Evolutionary conservation across 2,113 vertebrate species (phyloP).

Genomic region (Podocnemis expansa): DNA sequence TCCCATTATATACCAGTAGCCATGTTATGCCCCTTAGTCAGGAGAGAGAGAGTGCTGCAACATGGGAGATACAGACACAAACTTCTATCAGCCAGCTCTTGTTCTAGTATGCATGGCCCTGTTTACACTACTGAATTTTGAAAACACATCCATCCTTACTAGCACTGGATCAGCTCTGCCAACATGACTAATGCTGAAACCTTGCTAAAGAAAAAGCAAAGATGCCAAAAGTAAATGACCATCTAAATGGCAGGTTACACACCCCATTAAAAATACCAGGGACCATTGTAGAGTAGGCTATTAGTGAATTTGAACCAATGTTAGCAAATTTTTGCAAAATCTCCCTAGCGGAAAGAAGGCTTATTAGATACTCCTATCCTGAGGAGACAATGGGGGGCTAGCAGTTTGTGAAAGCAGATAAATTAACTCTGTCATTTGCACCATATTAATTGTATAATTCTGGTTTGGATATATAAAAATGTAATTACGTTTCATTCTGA

Average conservation of each 20-base stretch:
- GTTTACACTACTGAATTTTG: rapidly evolving
- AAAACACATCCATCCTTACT: rapidly evolving
- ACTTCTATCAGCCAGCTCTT: not conserved
- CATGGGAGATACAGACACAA: not conserved
- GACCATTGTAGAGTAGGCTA: rapidly evolving
- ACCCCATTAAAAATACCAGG: not conserved
- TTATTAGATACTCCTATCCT: not conserved
- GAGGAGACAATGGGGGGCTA: not conserved
- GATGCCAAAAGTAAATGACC: not conserved
- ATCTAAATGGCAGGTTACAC: rapidly evolving
- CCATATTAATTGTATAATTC: not conserved
- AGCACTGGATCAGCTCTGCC: too few species aligned
- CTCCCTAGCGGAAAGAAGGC: not conserved
- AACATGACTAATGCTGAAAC: not conserved
- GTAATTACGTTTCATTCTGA: not conserved
- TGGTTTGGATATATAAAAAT: not conserved
- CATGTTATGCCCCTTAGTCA: not conserved
- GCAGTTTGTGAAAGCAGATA: not conserved
- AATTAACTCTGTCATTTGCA: rapidly evolving
- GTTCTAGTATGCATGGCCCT: not conserved
- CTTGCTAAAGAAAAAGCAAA: rapidly evolving
- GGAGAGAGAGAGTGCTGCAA: not conserved
- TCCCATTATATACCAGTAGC: not conserved
- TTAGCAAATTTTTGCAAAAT: not conserved
- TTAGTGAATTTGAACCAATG: not conserved